Evolutionary conservation across 2,797 vertebrate species (phyloP).

Genomic region (Myotis findleyi): DNA sequence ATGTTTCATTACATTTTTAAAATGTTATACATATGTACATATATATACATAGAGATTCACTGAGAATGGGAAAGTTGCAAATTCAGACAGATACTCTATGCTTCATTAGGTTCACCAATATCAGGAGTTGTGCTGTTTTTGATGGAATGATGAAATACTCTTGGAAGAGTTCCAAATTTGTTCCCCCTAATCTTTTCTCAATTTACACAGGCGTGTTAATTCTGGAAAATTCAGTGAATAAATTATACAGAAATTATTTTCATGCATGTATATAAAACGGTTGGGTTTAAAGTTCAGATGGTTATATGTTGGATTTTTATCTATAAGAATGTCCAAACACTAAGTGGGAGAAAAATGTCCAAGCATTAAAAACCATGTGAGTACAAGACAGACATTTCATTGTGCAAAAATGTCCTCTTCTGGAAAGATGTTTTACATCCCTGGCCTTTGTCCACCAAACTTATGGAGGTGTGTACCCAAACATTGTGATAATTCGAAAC

Average conservation of each 20-base stretch:
- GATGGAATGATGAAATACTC: not conserved
- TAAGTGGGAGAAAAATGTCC: not conserved
- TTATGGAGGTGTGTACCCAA: not conserved
- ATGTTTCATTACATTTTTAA: not conserved
- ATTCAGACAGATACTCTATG: not conserved
- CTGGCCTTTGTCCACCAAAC: not conserved
- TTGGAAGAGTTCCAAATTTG: not conserved
- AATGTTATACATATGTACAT: not conserved
- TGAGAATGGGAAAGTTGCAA: not conserved
- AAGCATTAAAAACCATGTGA: not conserved
- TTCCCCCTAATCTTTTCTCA: not conserved
- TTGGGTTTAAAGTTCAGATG: constrained; percentile 8
- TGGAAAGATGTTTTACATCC: not conserved
- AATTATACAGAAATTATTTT: not conserved
- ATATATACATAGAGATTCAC: not conserved
- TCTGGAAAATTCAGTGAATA: constrained; percentile 25
- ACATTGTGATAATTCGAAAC: not conserved
- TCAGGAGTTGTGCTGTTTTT: not conserved
- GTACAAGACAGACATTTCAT: not conserved
- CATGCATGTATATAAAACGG: not conserved
- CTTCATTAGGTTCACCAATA: not conserved
- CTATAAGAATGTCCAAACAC: not conserved
- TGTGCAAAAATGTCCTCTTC: not conserved
- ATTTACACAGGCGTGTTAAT: not conserved
- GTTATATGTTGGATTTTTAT: not conserved